Base-by-base conservation (phyloP, 1,140 invertebrate species). In the Wiebesia pumilae region DNA sequence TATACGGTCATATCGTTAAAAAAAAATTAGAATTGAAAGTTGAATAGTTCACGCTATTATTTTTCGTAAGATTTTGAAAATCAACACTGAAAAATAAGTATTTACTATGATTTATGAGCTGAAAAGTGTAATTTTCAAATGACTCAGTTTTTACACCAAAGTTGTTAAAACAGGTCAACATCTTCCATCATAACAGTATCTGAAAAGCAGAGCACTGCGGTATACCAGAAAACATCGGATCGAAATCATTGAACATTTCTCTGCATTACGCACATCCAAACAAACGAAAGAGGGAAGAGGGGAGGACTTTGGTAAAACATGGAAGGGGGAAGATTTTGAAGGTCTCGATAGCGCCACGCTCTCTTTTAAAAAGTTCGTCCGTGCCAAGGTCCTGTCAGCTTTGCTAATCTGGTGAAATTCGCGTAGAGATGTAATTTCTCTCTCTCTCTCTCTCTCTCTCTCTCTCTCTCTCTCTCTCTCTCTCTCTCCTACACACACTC, bases 301-400 rank as follows among this genome's bases (percentile, higher is more conserved):
- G 16, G 3, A 12, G 35, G 67, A 33, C 24, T 30, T n/a, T 14
- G 14, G n/a, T n/a, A n/a, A n/a, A 69, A 43, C 9, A 38, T 43
- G 40, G 16, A 40, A 43, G 71, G 30, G 40, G 14, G 7, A 27
- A 43, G 24, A 7, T 40, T 75, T 75, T 75, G 71, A 75, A 75
- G 71, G 71, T 43, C 19, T 75, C 19, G 0, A 16, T 54, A 54
- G 71, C 14, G 30, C 67, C 10, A n/a, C 67, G 1, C 30, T 35
- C 30, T 30, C 30, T 51, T 51, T 78, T 19, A 51, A 51, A 78
- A 47, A 43, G 27, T 78, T 51, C 27, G 0, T 78, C 40, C 14
- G 75, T 78, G 27, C 43, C 75, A 78, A 78, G 75, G 40, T 51
- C n/a, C n/a, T 51, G 43, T 51, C n/a, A 30, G n/a, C 38, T 51